Evolutionary conservation across 2,113 vertebrate species (phyloP).

Genomic region (Pterocles burchelli): DNA sequence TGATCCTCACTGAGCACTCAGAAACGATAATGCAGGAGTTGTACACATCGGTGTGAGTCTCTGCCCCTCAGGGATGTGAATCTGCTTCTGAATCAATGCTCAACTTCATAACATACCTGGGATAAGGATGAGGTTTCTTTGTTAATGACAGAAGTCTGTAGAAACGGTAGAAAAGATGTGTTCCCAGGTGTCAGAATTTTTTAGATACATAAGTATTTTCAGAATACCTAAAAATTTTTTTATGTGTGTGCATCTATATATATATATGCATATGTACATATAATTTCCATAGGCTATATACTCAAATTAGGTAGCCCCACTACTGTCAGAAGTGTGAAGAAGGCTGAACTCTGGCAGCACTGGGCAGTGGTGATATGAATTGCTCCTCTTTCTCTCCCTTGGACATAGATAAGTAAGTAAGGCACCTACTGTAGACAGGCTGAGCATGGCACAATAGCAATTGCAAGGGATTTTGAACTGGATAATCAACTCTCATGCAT

Average conservation of each 20-base stretch:
- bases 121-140: background rate
- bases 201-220: background rate
- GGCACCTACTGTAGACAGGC: background rate
- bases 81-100: background rate
- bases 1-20: background rate
- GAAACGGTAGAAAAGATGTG: background rate
- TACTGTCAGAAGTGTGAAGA: background rate
- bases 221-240: background rate
- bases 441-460: background rate
- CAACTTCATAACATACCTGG: background rate
- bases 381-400: background rate
- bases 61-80: background rate
- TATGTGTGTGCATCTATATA: background rate
- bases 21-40: rapidly evolving
- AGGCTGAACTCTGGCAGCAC: background rate
- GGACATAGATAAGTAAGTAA: background rate
- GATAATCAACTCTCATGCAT: constrained; percentile 4
- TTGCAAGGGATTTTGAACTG: background rate
- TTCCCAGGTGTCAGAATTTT: background rate
- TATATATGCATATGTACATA: background rate
- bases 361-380: background rate
- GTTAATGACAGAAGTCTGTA: background rate
- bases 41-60: rapidly evolving
- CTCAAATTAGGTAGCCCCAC: background rate
- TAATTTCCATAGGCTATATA: background rate